Base-by-base conservation (phyloP, 2,888 invertebrate species). In the Bombylius major region DNA sequence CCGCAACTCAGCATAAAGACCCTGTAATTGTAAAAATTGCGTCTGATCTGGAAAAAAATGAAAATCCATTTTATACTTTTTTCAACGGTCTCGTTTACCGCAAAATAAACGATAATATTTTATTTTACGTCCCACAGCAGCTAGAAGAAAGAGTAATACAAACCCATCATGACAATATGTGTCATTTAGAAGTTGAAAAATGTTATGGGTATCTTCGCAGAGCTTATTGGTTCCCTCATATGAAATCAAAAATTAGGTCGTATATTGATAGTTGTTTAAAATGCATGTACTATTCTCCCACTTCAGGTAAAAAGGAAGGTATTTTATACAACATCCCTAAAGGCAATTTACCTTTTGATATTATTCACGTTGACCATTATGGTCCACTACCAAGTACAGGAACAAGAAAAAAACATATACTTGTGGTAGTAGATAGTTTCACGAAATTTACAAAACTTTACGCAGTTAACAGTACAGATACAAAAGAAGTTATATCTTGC, bases 151-250 rank as follows among this genome's bases (percentile, higher is more conserved):
- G 55, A 13, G 56, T 65, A 4, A 61, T 65, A 12, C 53, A 53
- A 8, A 60, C 56, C 1, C 60, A 58, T 52, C 68, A 68, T 59
- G 66, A 23, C 23, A 23, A n/a, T n/a, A n/a, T n/a, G n/a, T n/a
- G n/a, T n/a, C n/a, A n/a, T n/a, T n/a, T n/a, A 67, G 67, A 66
- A 4, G 45, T 62, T 5, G 63, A 66, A 1, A 67, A 68, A 63
- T 62, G 61, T 44, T 50, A 59, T 47, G 60, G 64, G 39, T 50
- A 59, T 36, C 52, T 60, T 6, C 49, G 50, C 13, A 33, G 56
- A 47, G 54, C 48, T 7, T 69, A 67, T 59, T 69, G 67, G 64
- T 68, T 69, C 56, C 65, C 67, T n/a, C n/a, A n/a, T n/a, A n/a
- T n/a, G n/a, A n/a, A n/a, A n/a, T n/a, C n/a, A n/a, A n/a, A n/a